Percentiles rank a stretch among this genome's conserved stretches.
Conservation (phyloP, 2,797 vertebrate genomes). For the Oreortyx pictus region DNA sequence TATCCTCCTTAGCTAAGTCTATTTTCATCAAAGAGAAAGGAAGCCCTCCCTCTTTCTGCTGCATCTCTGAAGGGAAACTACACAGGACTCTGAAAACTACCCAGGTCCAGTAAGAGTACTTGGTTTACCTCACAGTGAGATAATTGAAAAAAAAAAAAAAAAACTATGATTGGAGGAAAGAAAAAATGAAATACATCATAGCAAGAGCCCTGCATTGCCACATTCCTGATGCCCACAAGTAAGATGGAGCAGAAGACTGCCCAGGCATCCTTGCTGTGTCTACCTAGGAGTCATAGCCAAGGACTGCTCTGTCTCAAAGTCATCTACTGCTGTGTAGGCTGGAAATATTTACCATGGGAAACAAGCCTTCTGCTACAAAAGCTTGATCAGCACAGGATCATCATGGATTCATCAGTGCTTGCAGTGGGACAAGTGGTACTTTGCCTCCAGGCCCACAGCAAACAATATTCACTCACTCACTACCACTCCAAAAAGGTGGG, state of each 20-base stretch:
- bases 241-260: rapidly evolving
- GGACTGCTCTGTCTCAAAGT: rapidly evolving
- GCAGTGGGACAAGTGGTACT: rapidly evolving
- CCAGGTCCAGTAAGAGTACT: background rate
- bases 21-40: constrained; percentile 42
- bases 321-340: background rate
- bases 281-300: rapidly evolving
- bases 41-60: background rate
- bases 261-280: rapidly evolving
- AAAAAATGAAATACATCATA: rapidly evolving
- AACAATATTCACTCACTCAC: rapidly evolving
- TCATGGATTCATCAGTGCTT: rapidly evolving
- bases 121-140: background rate
- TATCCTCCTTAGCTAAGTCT: background rate
- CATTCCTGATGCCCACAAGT: rapidly evolving
- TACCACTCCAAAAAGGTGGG: rapidly evolving
- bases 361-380: background rate
- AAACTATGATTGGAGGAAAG: background rate
- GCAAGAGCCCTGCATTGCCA: background rate
- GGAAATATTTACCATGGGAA: rapidly evolving
- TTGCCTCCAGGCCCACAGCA: rapidly evolving
- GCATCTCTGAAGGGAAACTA: background rate
- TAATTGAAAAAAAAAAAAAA: background rate
- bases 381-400: background rate
- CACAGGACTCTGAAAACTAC: background rate